Evolutionary conservation across 2,113 vertebrate genomes (phyloP).

Genomic region (Opisthocomus hoazin): DNA sequence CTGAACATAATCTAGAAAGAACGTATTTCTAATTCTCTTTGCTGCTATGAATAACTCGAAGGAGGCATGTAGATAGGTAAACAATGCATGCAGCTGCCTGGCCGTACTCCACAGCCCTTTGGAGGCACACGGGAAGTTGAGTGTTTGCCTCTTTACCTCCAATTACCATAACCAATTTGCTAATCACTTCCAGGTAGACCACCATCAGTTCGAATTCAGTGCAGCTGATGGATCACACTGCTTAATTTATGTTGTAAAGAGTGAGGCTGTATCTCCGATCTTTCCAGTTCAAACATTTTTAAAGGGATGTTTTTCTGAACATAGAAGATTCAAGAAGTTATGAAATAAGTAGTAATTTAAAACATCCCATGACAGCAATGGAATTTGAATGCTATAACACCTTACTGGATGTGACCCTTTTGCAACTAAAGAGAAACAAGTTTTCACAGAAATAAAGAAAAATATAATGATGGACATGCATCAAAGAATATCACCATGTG

Average conservation of each 20-base stretch:
- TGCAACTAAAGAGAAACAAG: not conserved
- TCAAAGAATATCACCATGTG: not conserved
- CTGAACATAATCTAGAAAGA: not conserved
- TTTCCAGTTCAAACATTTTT: not conserved
- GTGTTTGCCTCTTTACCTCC: not conserved
- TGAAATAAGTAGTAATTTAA: not conserved
- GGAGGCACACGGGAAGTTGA: not conserved
- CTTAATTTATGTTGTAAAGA: not conserved
- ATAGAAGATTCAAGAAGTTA: not conserved
- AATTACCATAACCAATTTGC: not conserved
- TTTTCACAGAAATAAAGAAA: not conserved
- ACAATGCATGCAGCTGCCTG: not conserved
- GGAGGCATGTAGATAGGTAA: not conserved
- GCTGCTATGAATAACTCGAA: not conserved
- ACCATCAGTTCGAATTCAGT: not conserved
- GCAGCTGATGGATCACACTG: not conserved
- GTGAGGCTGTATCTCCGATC: not conserved
- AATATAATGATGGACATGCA: not conserved
- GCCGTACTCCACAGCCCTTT: not conserved
- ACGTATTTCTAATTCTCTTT: not conserved
- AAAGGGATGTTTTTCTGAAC: not conserved
- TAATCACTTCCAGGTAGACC: constrained; percentile 27
- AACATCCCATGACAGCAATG: not conserved
- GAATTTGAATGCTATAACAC: not conserved
- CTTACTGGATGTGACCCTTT: not conserved